Evolutionary conservation across 2,113 vertebrate genomes (phyloP).

Genomic region (Anolis carolinensis): DNA sequence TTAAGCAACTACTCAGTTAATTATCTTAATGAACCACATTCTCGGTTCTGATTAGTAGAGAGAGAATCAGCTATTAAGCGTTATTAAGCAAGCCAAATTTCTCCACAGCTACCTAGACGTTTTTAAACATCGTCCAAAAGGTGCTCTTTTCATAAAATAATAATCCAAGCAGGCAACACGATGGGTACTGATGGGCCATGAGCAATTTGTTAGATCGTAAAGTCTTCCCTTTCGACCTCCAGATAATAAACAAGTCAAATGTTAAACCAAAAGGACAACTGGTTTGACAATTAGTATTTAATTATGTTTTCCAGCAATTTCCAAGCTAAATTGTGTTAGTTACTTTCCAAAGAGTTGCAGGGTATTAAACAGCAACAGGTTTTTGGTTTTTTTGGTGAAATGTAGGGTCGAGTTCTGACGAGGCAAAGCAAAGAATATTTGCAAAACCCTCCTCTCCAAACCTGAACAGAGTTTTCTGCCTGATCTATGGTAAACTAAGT

Average conservation of each 20-base stretch:
- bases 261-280: conserved; percentile 54
- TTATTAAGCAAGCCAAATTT: conserved; percentile 70
- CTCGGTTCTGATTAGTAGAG: conserved; percentile 66
- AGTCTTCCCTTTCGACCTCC: conserved; percentile 58
- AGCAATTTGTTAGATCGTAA: conserved; percentile 69
- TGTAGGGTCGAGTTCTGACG: fast-evolving
- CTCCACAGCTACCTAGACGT: conserved; percentile 59
- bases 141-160: conserved; percentile 63
- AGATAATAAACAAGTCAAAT: conserved; percentile 66
- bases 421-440: no score
- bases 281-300: conserved; percentile 68
- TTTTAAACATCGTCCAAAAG: conserved; percentile 45
- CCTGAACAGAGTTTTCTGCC: neutral
- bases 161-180: conserved; percentile 39
- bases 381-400: neutral
- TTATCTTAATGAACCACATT: conserved; percentile 76
- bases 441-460: neutral
- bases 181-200: conserved; percentile 57
- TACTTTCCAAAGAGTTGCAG: conserved; percentile 24
- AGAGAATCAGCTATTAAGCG: conserved; percentile 72
- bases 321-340: conserved; percentile 48
- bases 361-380: neutral
- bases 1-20: conserved; percentile 67
- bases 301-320: conserved; percentile 62
- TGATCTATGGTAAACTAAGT: neutral